Percentiles rank a stretch among this genome's conserved stretches.
These are phyloP conservation scores for Salvelinus fontinalis DNA, from an alignment of 2,113 vertebrate genomes.

Conservation along the genomic window DNA sequence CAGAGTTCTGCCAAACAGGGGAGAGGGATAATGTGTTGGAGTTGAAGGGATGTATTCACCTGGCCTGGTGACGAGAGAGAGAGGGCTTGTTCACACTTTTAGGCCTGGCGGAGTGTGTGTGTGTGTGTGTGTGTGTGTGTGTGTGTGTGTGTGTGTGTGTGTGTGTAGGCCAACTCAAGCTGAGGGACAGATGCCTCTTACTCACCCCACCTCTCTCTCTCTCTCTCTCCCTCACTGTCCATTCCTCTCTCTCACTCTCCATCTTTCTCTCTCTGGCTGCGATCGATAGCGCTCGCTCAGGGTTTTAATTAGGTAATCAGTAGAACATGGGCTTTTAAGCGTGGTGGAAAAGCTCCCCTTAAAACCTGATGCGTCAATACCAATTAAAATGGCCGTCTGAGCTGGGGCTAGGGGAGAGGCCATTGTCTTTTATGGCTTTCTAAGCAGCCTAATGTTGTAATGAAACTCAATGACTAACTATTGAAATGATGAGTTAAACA, in stretches of 20 bases:
- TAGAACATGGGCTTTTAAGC: constrained; percentile 73
- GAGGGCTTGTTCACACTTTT: background rate
- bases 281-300: constrained; percentile 65
- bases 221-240: background rate
- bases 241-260: background rate
- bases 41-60: background rate
- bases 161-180: background rate
- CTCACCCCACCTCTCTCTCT: constrained; percentile 6
- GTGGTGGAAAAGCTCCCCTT: constrained; percentile 50
- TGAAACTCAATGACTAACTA: constrained; percentile 27
- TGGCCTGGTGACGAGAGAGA: background rate
- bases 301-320: constrained; percentile 76
- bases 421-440: constrained; percentile 42
- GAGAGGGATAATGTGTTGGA: background rate
- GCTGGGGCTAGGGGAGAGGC: constrained; percentile 21
- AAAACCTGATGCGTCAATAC: constrained; percentile 64
- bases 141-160: background rate
- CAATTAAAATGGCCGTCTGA: constrained; percentile 62
- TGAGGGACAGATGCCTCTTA: background rate
- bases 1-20: background rate
- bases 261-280: background rate
- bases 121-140: background rate
- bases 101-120: background rate
- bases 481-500: background rate
- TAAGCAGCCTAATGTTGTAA: constrained; percentile 28